Percentiles rank a stretch among this genome's conserved stretches.
Conservation (phyloP, 2,113 vertebrate species). For the Chaetops frenatus region DNA sequence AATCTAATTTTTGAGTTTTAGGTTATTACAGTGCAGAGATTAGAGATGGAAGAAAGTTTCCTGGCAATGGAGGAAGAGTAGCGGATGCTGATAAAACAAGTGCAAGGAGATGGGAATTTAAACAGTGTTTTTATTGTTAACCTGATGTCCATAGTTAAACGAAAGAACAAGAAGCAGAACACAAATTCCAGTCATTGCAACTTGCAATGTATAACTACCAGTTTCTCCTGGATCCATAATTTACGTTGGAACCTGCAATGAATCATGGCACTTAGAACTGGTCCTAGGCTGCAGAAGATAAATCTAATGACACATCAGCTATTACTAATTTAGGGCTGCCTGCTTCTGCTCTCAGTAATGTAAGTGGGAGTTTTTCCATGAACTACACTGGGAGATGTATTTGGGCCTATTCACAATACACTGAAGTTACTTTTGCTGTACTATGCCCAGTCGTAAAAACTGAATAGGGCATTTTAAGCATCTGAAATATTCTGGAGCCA, state of each 20-base stretch:
- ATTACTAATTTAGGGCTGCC: conserved; percentile 43
- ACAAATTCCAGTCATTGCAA: neutral
- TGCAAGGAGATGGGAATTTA: neutral
- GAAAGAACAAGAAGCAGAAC: neutral
- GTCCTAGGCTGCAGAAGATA: conserved; percentile 36
- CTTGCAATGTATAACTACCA: neutral
- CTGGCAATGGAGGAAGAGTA: neutral
- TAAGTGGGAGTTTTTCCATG: neutral
- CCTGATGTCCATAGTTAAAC: neutral
- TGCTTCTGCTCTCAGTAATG: neutral
- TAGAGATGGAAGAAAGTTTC: neutral
- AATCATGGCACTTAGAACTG: conserved; percentile 16
- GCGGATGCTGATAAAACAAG: neutral
- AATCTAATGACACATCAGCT: conserved; percentile 48
- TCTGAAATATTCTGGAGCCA: neutral
- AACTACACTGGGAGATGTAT: neutral
- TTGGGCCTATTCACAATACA: neutral
- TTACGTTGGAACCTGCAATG: conserved; percentile 15
- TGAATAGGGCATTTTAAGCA: neutral
- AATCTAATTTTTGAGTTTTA: neutral
- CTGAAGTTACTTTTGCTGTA: neutral
- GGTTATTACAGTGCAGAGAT: neutral
- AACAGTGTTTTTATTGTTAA: neutral
- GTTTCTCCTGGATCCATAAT: conserved; percentile 41
- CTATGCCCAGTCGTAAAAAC: neutral